Conservation (phyloP, 2,888 invertebrate species). For the Seira ritae region DNA sequence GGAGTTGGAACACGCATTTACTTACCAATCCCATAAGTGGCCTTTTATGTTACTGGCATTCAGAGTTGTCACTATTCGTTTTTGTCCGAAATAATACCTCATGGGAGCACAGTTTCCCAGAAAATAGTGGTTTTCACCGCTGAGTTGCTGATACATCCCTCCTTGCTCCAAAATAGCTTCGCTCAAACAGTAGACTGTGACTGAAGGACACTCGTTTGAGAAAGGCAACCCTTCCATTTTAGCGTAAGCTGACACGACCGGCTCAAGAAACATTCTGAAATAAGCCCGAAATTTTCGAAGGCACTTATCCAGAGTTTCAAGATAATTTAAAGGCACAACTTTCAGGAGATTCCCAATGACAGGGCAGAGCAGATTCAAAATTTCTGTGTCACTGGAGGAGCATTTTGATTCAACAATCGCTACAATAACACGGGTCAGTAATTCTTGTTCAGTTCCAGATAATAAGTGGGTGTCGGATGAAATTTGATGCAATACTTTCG, state of each 20-base stretch:
- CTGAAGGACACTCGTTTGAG: constrained; percentile 3
- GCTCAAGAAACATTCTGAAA: constrained; percentile 59
- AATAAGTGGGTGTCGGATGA: background rate
- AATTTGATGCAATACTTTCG: constrained; percentile 33
- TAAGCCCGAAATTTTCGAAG: constrained; percentile 44
- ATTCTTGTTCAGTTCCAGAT: background rate
- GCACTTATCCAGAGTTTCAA: constrained; percentile 33
- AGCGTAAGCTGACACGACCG: constrained; percentile 46
- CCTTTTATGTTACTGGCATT: constrained; percentile 56
- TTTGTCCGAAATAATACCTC: constrained; percentile 52
- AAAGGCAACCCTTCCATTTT: constrained; percentile 17
- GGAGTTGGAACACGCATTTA: no score
- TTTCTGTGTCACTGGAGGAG: constrained; percentile 31
- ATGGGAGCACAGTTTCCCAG: constrained; percentile 38
- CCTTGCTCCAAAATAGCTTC: constrained; percentile 62
- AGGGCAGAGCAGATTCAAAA: constrained; percentile 29
- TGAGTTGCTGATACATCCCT: constrained; percentile 50
- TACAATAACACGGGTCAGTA: constrained; percentile 19
- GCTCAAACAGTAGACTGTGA: constrained; percentile 52
- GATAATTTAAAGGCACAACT: background rate
- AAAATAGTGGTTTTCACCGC: constrained; percentile 46
- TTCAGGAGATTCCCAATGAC: constrained; percentile 24
- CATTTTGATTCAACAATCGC: constrained; percentile 39
- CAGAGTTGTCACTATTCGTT: constrained; percentile 40
- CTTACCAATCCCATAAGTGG: constrained; percentile 53